Evolutionary conservation across 2,888 invertebrate species (phyloP).

Genomic region (Hypomecis atomaria): DNA sequence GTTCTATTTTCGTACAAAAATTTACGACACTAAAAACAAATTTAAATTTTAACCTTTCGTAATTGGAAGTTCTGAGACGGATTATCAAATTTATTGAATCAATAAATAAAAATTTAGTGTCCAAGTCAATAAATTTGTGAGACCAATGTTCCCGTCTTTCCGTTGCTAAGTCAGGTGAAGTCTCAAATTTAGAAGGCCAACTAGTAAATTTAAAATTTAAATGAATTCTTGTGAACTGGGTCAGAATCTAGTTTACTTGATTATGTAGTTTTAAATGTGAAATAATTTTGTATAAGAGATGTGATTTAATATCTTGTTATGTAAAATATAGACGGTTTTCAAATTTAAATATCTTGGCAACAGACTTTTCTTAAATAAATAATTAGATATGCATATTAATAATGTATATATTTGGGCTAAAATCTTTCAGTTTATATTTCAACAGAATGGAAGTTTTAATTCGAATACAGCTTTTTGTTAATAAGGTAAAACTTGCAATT

Average conservation of each 20-base stretch:
- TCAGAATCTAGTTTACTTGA: slow-evolving; percentile 18
- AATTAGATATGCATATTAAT: no score
- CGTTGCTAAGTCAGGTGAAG: slow-evolving; percentile 14
- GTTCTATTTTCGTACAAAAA: neutral
- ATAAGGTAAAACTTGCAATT: no score
- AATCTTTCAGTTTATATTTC: no score
- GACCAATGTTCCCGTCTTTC: neutral
- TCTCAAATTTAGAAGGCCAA: slow-evolving; percentile 14
- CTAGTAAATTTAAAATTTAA: slow-evolving; percentile 24
- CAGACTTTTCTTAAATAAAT: no score
- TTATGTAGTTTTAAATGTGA: slow-evolving; percentile 4
- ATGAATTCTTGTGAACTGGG: slow-evolving; percentile 17
- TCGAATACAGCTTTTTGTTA: no score
- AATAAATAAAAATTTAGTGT: no score
- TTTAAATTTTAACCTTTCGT: no score
- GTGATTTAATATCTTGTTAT: neutral
- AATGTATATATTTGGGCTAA: no score
- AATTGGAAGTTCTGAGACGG: no score
- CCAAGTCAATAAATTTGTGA: neutral
- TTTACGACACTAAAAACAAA: neutral
- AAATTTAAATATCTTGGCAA: no score
- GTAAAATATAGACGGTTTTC: neutral
- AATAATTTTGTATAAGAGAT: neutral
- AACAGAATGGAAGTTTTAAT: no score
- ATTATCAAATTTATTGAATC: no score